phyloP scores from a whole-genome alignment of 1,140 invertebrate species.

The Andricus grossulariae region DNA sequence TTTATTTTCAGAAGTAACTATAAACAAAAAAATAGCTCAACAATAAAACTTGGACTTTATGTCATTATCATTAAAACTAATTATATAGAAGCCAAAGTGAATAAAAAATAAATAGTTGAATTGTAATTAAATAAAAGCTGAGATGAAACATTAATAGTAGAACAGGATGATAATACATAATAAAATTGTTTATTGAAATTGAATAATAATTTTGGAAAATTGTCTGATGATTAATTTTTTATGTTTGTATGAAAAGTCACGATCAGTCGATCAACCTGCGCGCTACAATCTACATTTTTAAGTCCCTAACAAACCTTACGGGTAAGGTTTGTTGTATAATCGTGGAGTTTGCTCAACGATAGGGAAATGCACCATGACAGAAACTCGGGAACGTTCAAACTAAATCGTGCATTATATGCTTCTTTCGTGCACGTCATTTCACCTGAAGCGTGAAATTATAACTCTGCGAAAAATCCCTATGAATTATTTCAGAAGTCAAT shows the following conservation, averaged over 20 bases:
- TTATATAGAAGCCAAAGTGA: no score
- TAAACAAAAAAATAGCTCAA: no score
- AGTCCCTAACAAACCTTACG: slow-evolving; percentile 41
- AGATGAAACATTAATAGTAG: no score
- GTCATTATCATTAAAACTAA: no score
- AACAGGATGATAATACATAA: no score
- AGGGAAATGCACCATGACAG: slow-evolving; percentile 12
- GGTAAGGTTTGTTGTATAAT: slow-evolving; percentile 57
- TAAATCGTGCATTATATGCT: background rate
- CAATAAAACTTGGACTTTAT: no score
- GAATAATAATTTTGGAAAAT: background rate
- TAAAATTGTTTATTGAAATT: background rate
- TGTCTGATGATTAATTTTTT: slow-evolving; percentile 1
- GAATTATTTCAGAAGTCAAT: background rate
- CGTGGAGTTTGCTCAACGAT: slow-evolving; percentile 53
- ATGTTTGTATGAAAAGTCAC: background rate
- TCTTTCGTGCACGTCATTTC: no score
- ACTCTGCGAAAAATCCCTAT: background rate
- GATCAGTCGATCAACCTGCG: slow-evolving; percentile 47
- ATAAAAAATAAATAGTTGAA: no score
- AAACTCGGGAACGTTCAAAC: slow-evolving; percentile 7
- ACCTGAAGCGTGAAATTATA: no score
- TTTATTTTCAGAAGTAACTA: no score
- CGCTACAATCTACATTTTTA: slow-evolving; percentile 42
- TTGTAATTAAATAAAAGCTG: no score